These are phyloP conservation scores for Sminthurides aquaticus DNA, from an alignment of 2,888 invertebrate genomes.

Conservation along the genomic window DNA sequence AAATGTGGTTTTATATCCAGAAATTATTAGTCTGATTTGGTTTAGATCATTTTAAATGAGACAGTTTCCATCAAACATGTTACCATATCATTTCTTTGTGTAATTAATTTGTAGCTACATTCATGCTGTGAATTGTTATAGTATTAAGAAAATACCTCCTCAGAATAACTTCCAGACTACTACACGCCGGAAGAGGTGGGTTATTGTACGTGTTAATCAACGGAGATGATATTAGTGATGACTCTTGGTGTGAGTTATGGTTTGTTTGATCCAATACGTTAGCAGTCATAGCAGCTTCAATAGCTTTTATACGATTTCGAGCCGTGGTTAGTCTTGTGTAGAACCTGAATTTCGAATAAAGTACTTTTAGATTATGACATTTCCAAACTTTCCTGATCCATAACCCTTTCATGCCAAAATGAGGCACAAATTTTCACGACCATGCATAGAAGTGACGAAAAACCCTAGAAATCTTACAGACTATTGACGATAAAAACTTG, in stretches of 20 bases:
- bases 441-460: no score
- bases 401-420: neutral
- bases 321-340: slow-evolving; percentile 42
- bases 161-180: slow-evolving; percentile 31
- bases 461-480: no score
- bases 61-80: no score
- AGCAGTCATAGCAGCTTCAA: slow-evolving; percentile 30
- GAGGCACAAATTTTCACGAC: neutral
- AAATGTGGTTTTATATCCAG: neutral
- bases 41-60: no score
- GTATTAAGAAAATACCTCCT: slow-evolving; percentile 26
- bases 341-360: slow-evolving; percentile 32
- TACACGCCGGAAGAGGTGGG: slow-evolving; percentile 18
- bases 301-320: slow-evolving; percentile 42
- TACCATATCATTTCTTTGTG: no score
- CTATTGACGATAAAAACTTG: no score
- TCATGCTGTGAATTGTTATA: neutral
- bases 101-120: neutral
- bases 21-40: neutral
- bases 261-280: slow-evolving; percentile 24
- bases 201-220: slow-evolving; percentile 25
- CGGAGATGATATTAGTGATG: slow-evolving; percentile 13
- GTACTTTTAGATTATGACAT: no score
- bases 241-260: slow-evolving; percentile 21
- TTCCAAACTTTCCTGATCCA: neutral